Evolutionary conservation across 2,113 vertebrate genomes (phyloP).

Genomic region (Micronycteris hirsuta): DNA sequence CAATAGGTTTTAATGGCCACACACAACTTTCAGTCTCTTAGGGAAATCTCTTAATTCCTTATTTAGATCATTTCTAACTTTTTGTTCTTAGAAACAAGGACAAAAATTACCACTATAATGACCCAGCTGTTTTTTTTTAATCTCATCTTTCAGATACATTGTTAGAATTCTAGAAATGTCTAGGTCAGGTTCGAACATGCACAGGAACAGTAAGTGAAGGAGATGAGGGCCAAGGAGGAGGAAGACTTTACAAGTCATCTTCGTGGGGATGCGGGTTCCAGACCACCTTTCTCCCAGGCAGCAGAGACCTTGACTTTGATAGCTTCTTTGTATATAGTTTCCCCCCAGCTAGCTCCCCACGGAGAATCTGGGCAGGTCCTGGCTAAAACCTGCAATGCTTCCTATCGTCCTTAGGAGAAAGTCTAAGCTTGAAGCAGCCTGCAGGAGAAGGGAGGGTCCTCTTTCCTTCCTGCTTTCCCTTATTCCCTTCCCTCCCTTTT

Average conservation of each 20-base stretch:
- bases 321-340: not conserved
- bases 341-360: not conserved
- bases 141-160: not conserved
- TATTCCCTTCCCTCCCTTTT: not conserved
- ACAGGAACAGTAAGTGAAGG: not conserved
- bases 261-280: not conserved
- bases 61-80: not conserved
- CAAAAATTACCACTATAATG: not conserved
- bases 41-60: not conserved
- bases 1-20: not conserved
- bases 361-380: not conserved
- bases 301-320: not conserved
- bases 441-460: not conserved
- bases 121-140: not conserved
- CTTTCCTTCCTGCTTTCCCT: not conserved
- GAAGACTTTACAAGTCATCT: not conserved
- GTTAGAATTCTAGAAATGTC: not conserved
- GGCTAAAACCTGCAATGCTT: not conserved
- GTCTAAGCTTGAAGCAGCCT: not conserved
- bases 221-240: not conserved
- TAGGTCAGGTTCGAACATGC: not conserved
- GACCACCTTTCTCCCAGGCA: not conserved
- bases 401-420: not conserved
- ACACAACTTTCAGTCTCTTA: not conserved
- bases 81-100: conserved; percentile 10